Evolutionary conservation across 92 coral and sea anemone genomes (phyloP).

Genomic region (Paramuricea clavata): DNA sequence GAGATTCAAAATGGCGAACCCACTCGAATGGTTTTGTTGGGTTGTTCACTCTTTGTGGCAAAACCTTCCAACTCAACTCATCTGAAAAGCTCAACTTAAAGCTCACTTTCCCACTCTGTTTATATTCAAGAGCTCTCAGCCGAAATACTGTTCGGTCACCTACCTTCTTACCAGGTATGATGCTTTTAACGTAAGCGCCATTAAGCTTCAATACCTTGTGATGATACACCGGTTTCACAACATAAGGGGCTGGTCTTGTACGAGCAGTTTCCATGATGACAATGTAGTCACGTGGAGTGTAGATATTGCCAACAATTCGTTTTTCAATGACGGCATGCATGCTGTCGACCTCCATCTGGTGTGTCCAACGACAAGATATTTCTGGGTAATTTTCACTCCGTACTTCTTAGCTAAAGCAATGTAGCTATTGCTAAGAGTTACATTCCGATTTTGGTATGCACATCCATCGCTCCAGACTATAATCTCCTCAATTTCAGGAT

Average conservation of each 20-base stretch:
- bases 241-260: not conserved
- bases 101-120: not conserved
- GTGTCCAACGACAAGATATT: conserved; percentile 29
- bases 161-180: conserved; percentile 28
- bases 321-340: conserved; percentile 4
- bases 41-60: not conserved
- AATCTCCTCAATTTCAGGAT: conserved; percentile 9
- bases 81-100: not conserved
- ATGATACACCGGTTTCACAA: conserved; percentile 1
- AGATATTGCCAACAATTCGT: not conserved
- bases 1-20: not conserved
- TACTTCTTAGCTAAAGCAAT: not conserved
- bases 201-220: not conserved
- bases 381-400: not conserved
- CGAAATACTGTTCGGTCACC: conserved; percentile 20
- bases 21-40: not conserved
- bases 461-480: conserved; percentile 37
- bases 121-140: conserved; percentile 16
- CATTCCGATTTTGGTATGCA: conserved; percentile 16
- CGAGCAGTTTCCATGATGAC: conserved; percentile 24
- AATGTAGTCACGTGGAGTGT: not conserved
- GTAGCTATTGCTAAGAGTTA: not conserved
- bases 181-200: not conserved
- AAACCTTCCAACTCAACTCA: not conserved
- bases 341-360: conserved; percentile 40